Percentiles rank a stretch among this genome's conserved stretches.
Conservation (phyloP, 1,140 invertebrate species). For the Frieseomelitta varia region DNA sequence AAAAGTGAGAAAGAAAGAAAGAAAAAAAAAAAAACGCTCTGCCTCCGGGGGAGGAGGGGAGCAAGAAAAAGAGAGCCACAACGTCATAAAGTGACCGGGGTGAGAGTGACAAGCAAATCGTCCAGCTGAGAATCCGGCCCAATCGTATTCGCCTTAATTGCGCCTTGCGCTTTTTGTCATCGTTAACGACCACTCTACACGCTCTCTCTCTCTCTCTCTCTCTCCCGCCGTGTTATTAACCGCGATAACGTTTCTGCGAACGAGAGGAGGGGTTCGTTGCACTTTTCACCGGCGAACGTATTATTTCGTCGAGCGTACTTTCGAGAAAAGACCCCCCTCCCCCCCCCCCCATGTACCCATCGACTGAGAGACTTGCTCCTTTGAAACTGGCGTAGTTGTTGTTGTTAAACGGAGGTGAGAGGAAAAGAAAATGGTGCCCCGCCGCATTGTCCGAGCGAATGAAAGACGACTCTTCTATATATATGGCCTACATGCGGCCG, state of each 20-base stretch:
- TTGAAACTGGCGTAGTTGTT: neutral
- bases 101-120: slow-evolving; percentile 32
- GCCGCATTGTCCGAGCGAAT: neutral
- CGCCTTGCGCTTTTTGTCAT: slow-evolving; percentile 31
- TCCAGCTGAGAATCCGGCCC: neutral
- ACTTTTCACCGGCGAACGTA: slow-evolving; percentile 35
- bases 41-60: neutral
- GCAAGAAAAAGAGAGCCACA: neutral
- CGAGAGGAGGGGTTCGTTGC: slow-evolving; percentile 24
- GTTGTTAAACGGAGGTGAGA: neutral
- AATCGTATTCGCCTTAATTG: slow-evolving; percentile 26
- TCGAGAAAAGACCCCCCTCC: slow-evolving; percentile 24
- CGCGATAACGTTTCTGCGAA: neutral
- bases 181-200: slow-evolving; percentile 29
- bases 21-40: no score
- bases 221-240: neutral
- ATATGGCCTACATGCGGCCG: no score
- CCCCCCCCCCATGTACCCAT: no score
- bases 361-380: slow-evolving; percentile 32
- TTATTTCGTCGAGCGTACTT: slow-evolving; percentile 50
- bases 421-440: no score
- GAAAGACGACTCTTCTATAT: no score
- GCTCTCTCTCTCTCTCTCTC: no score
- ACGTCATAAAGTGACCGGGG: no score
- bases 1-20: no score